phyloP scores from a whole-genome alignment of 2,888 invertebrate species.

The Acanthosepion esculentum region DNA sequence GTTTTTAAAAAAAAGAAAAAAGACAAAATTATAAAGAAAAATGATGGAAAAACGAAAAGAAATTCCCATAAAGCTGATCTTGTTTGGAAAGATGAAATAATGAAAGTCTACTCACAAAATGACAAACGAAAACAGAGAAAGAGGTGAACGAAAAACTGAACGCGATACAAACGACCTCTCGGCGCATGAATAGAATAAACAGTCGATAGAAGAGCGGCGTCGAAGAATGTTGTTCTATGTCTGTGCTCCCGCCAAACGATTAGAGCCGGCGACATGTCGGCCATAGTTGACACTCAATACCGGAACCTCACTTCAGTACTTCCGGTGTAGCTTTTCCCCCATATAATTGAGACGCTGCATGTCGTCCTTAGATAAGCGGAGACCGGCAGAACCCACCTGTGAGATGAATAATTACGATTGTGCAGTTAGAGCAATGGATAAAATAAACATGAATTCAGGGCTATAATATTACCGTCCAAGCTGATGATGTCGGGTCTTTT shows the following conservation, averaged over 20 bases:
- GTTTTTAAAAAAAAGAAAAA: accelerated
- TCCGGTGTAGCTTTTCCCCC: conserved; percentile 1
- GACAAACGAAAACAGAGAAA: not conserved
- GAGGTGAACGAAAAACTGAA: not conserved
- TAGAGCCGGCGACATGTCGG: not conserved
- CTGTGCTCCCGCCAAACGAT: not conserved
- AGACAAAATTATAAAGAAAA: no score
- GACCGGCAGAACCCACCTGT: not conserved
- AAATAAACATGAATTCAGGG: not conserved
- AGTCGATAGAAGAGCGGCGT: not conserved
- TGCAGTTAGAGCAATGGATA: not conserved
- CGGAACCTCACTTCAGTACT: not conserved
- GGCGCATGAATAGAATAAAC: not conserved
- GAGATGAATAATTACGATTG: not conserved
- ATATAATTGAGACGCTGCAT: not conserved
- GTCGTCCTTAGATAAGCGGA: not conserved
- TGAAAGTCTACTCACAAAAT: not conserved
- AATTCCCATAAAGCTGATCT: no score
- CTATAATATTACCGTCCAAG: not conserved
- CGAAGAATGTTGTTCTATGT: not conserved
- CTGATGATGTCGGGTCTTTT: not conserved
- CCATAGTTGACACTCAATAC: conserved; percentile 33
- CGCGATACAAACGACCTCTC: not conserved
- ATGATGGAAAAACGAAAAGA: not conserved
- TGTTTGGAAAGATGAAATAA: not conserved